A percentile compares a stretch with the other conserved stretches of the same genome.
phyloP scores from a whole-genome alignment of 2,888 invertebrate genomes.

The Gerris lacustris region DNA sequence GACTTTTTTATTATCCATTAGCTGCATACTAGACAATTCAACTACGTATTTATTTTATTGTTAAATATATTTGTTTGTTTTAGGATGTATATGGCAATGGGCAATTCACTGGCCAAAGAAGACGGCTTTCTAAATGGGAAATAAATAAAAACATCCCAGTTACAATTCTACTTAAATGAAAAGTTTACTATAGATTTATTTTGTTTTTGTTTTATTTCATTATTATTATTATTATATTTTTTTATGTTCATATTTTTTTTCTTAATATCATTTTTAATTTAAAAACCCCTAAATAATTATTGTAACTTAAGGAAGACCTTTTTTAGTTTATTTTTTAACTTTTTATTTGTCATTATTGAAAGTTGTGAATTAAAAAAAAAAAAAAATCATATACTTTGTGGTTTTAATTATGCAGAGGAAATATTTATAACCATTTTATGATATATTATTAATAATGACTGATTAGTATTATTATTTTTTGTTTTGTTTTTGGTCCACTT shows the following conservation, averaged over 20 bases:
- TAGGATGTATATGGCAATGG: conserved; percentile 18
- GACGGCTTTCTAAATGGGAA: conserved; percentile 21
- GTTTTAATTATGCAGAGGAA: conserved; percentile 9
- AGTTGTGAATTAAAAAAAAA: not conserved
- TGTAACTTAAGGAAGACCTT: not conserved
- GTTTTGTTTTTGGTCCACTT: conserved; percentile 16
- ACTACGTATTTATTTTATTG: too few species aligned
- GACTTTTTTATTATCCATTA: too few species aligned
- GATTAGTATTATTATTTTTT: conserved; percentile 15
- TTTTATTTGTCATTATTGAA: not conserved
- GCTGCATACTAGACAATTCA: too few species aligned
- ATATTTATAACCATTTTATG: conserved; percentile 8
- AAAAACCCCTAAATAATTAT: not conserved
- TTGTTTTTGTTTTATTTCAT: conserved; percentile 8
- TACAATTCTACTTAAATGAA: not conserved
- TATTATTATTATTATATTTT: conserved; percentile 9
- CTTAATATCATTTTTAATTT: not conserved
- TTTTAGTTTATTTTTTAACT: not conserved
- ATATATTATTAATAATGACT: conserved; percentile 12
- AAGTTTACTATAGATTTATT: conserved; percentile 8
- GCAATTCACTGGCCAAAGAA: conserved; percentile 12
- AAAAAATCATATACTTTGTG: conserved; percentile 5
- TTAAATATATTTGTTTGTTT: conserved; percentile 10
- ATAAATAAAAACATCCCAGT: conserved; percentile 15
- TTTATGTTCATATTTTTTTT: conserved; percentile 8